phyloP scores from a whole-genome alignment of 2,888 invertebrate genomes.

The Crepidodera aurea region DNA sequence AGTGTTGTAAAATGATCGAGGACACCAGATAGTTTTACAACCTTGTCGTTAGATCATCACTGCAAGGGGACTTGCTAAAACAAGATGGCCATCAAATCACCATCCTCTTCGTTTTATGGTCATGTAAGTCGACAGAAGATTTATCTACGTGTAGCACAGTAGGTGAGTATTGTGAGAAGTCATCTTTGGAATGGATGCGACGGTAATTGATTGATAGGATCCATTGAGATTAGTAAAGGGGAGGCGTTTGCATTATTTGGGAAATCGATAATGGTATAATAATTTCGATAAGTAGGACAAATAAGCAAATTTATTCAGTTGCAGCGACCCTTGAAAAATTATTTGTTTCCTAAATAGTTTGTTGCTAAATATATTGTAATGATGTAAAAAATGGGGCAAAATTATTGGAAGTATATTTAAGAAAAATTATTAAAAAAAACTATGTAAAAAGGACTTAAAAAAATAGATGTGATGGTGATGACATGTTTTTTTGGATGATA shows the following conservation, averaged over 20 bases:
- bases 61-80: conserved; percentile 38
- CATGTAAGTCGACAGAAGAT: conserved; percentile 31
- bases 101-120: conserved; percentile 44
- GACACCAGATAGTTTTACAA: conserved; percentile 45
- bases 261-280: background rate
- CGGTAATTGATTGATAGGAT: conserved; percentile 16
- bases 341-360: too few relatives aligned
- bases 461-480: too few relatives aligned
- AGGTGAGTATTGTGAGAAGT: conserved; percentile 26
- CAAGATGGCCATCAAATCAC: conserved; percentile 52
- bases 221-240: background rate
- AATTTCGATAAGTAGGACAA: too few relatives aligned
- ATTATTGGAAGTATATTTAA: too few relatives aligned
- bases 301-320: too few relatives aligned
- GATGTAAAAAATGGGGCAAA: too few relatives aligned
- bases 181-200: conserved; percentile 19
- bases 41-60: conserved; percentile 49
- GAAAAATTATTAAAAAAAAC: too few relatives aligned
- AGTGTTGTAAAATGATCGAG: conserved; percentile 37
- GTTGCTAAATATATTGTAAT: too few relatives aligned
- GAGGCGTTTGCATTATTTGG: background rate
- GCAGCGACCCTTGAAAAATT: too few relatives aligned
- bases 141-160: conserved; percentile 27
- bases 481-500: too few relatives aligned
- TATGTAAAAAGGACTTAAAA: too few relatives aligned